phyloP scores from a whole-genome alignment of 2,797 vertebrate genomes.

The Pangasius djambal region DNA sequence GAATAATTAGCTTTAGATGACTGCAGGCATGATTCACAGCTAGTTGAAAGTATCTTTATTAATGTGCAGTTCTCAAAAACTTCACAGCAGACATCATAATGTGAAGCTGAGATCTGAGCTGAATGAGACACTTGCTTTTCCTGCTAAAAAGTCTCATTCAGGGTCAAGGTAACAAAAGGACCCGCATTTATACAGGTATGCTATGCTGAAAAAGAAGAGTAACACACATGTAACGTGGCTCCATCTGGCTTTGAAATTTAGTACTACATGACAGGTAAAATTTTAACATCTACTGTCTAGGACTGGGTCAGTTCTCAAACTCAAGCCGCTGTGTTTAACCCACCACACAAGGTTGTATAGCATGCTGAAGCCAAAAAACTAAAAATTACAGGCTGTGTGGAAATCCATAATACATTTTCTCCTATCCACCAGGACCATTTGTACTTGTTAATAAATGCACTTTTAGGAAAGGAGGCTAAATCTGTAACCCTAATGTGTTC shows the following conservation, averaged over 20 bases:
- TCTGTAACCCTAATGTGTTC: not conserved
- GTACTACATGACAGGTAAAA: slow-evolving; percentile 1
- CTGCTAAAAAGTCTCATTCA: not conserved
- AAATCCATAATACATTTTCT: not conserved
- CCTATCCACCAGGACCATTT: not conserved
- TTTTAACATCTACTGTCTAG: not conserved
- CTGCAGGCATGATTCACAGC: slow-evolving; percentile 8
- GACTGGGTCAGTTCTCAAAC: not conserved
- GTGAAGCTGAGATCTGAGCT: not conserved
- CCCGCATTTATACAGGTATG: not conserved
- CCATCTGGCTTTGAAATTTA: slow-evolving; percentile 12
- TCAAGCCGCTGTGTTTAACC: not conserved
- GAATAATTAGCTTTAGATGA: slow-evolving; percentile 12
- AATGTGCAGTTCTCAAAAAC: not conserved
- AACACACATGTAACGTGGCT: slow-evolving; percentile 10
- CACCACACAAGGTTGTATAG: not conserved
- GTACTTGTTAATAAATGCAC: not conserved
- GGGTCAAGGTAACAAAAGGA: not conserved
- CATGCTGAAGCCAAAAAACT: not conserved
- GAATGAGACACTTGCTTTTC: not conserved
- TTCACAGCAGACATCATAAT: not conserved
- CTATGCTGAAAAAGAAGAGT: not conserved
- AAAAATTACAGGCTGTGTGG: not conserved
- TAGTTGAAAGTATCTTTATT: not conserved
- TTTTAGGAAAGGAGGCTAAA: not conserved